Percentiles rank a stretch among this genome's conserved stretches.
Evolutionary conservation across 2,113 vertebrate genomes (phyloP).

Genomic region (Trichechus manatus): DNA sequence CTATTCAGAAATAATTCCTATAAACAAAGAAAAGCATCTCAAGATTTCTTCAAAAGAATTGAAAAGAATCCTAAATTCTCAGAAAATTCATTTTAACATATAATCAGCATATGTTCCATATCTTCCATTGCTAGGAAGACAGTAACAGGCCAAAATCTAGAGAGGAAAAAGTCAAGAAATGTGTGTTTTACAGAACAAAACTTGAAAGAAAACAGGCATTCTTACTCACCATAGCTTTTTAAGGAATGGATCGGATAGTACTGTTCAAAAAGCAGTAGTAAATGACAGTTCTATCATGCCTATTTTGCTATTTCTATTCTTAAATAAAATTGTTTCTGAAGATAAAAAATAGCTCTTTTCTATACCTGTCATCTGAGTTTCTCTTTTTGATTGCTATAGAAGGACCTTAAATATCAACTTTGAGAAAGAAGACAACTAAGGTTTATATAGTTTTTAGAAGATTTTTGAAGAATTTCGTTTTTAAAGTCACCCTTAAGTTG

Average conservation of each 20-base stretch:
- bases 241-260: not conserved
- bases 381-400: conserved; percentile 54
- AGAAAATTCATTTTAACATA: conserved; percentile 3
- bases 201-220: not conserved
- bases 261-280: not conserved
- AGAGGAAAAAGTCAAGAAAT: not conserved
- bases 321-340: conserved; percentile 33
- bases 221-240: not conserved
- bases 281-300: not conserved
- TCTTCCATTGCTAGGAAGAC: not conserved
- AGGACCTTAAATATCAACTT: not conserved
- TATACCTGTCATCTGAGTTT: not conserved
- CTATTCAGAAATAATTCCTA: not conserved
- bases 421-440: not conserved
- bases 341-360: conserved; percentile 9
- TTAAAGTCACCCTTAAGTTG: conserved; percentile 29
- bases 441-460: not conserved
- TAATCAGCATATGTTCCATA: not conserved
- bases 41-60: not conserved
- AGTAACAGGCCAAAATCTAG: not conserved
- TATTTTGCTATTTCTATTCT: not conserved
- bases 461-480: conserved; percentile 37
- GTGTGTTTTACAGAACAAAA: not conserved
- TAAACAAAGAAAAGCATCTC: not conserved
- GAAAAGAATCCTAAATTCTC: not conserved